Evolutionary conservation across 2,797 vertebrate genomes (phyloP).

Genomic region (Mallotus villosus): DNA sequence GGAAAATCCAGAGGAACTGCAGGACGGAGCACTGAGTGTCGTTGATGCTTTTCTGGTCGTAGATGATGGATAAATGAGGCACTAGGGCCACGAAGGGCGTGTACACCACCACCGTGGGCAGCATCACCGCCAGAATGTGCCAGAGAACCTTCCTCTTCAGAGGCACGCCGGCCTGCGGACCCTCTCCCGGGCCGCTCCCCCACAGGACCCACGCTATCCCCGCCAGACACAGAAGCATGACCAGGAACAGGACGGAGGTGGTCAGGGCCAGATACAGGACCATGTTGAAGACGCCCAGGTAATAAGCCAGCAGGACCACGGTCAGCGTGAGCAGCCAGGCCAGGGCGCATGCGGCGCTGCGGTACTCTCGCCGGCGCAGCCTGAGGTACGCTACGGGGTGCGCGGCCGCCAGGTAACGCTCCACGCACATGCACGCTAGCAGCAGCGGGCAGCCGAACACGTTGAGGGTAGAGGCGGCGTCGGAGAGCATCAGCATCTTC

Average conservation of each 20-base stretch:
- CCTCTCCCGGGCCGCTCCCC: constrained; percentile 12
- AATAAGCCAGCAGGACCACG: constrained; percentile 18
- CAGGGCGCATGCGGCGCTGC: not conserved
- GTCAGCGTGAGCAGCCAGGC: constrained; percentile 30
- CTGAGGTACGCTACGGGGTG: constrained; percentile 24
- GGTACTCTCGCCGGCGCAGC: constrained; percentile 27
- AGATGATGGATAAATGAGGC: constrained; percentile 4
- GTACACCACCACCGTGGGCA: constrained; percentile 33
- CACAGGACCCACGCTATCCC: constrained; percentile 28
- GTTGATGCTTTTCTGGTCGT: not conserved
- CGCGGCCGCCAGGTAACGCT: constrained; percentile 38
- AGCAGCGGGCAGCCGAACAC: constrained; percentile 48
- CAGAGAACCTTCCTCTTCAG: constrained; percentile 39
- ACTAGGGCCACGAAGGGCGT: constrained; percentile 38
- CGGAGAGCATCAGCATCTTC: not conserved
- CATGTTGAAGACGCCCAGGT: not conserved
- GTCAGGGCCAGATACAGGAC: constrained; percentile 19
- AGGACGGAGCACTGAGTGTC: constrained; percentile 21
- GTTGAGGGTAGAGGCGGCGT: constrained; percentile 28
- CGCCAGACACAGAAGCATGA: constrained; percentile 45
- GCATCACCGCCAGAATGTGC: constrained; percentile 37
- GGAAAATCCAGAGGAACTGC: constrained; percentile 33
- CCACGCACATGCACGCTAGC: constrained; percentile 48
- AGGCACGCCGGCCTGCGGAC: not conserved
- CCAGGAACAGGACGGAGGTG: constrained; percentile 32